Percentiles rank a stretch among this genome's conserved stretches.
phyloP scores from a whole-genome alignment of 2,797 vertebrate genomes.

The Urosaurus nigricauda region DNA sequence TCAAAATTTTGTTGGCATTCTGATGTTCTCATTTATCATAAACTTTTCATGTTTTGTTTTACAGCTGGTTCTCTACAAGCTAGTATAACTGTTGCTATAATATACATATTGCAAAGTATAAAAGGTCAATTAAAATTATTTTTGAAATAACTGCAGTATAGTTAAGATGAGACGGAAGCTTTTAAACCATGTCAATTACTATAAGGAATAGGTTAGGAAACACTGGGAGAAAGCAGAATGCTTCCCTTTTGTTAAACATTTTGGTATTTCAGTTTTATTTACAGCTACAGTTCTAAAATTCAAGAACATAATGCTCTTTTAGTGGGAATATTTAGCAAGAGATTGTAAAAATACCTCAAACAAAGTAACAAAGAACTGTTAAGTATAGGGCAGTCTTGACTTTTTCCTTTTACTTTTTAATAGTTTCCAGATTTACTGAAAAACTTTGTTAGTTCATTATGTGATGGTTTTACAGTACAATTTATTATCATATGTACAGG shows the following conservation, averaged over 20 bases:
- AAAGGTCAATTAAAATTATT: neutral
- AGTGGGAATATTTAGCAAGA: neutral
- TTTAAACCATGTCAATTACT: neutral
- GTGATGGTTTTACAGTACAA: neutral
- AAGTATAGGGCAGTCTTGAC: neutral
- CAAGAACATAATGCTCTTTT: neutral
- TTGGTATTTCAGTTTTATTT: neutral
- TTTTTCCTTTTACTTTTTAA: neutral
- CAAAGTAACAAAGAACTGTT: neutral
- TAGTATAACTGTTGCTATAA: neutral
- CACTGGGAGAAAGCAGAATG: neutral
- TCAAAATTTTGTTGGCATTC: neutral
- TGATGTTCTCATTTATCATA: slow-evolving; percentile 6
- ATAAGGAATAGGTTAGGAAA: neutral
- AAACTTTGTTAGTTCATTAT: neutral
- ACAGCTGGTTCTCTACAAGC: neutral
- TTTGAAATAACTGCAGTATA: neutral
- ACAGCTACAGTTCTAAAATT: neutral
- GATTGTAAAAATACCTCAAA: neutral
- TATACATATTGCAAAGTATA: neutral
- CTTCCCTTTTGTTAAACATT: neutral
- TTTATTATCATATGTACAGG: neutral
- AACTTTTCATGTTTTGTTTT: neutral
- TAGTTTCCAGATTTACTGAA: neutral
- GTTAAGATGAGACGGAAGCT: neutral